Base-by-base conservation (phyloP, 2,888 invertebrate genomes). In the Eupithecia tripunctaria region DNA sequence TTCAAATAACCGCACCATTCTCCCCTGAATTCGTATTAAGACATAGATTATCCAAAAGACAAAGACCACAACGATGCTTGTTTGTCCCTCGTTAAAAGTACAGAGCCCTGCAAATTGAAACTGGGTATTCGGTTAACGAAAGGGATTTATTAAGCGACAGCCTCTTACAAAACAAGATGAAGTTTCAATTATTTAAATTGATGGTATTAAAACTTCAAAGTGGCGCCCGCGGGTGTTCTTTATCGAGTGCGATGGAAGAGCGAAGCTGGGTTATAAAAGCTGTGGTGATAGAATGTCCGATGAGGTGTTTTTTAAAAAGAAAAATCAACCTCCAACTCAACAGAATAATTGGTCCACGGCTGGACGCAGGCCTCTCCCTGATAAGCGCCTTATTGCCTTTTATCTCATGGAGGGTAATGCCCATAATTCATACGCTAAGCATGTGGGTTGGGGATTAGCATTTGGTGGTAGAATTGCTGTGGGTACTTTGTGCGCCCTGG, bases 101-200 rank as follows among this genome's bases (percentile, higher is more conserved):
- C 47, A 68, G 67, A 68, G 65, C 63, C 60, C 63, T 15, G 64
- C 68, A 76, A 76, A 73, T 69, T 70, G 69, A 72, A 73, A 71
- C 68, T 60, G 69, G 71, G 73, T 71, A 67, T 81, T 78, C 70
- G 76, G 77, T 76, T 79, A 74, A 80, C 74, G 76, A 74, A 80
- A 81, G 77, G 77, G 80, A 84, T 82, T 81, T 78, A 81, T 80
- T 82, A 80, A 77, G 68, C 77, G 79, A 78, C 78, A 73, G 73
- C 29, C 73, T 69, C 71, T 72, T 65, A 82, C 83, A 79, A 85
- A 85, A 86, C 83, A 86, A 83, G 82, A 83, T 84, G 81, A 87
- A 88, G 83, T 88, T 88, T 86, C 84, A 87, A 88, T 89, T 89
- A 89, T 88, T 86, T 87, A 86, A 89, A 88, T 89, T 88, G 82